phyloP scores from a whole-genome alignment of 2,888 invertebrate genomes.

The Cheilosia pagana region DNA sequence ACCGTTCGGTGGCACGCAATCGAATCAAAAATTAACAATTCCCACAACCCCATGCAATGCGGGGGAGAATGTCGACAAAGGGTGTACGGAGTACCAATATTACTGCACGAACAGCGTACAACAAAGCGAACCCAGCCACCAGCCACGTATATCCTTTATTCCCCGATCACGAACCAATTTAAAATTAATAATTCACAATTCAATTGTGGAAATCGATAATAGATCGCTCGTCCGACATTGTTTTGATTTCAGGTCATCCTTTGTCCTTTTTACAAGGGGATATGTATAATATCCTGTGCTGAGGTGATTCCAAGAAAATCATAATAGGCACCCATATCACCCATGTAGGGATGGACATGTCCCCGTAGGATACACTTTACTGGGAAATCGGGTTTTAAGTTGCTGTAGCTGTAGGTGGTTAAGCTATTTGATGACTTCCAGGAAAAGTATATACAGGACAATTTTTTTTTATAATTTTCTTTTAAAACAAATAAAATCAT shows the following conservation, averaged over 20 bases:
- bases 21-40: constrained; percentile 52
- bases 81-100: background rate
- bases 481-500: background rate
- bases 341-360: background rate
- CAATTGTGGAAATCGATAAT: constrained; percentile 56
- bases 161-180: constrained; percentile 52
- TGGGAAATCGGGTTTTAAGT: constrained; percentile 33
- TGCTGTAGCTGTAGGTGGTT: constrained; percentile 9
- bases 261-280: constrained; percentile 11
- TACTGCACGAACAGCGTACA: background rate
- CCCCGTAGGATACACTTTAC: constrained; percentile 12
- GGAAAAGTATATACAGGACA: constrained; percentile 1
- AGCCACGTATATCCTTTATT: constrained; percentile 16
- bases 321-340: background rate
- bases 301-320: constrained; percentile 40
- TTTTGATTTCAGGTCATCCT: constrained; percentile 52
- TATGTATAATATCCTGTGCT: background rate
- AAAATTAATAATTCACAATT: constrained; percentile 71
- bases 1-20: constrained; percentile 61
- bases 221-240: constrained; percentile 29
- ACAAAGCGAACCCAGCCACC: background rate
- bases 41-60: background rate
- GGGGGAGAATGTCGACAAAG: background rate
- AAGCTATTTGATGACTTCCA: background rate
- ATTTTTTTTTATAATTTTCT: background rate